These are phyloP conservation scores for Ypsolopha scabrella DNA, from an alignment of 2,888 invertebrate genomes.

Conservation along the genomic window DNA sequence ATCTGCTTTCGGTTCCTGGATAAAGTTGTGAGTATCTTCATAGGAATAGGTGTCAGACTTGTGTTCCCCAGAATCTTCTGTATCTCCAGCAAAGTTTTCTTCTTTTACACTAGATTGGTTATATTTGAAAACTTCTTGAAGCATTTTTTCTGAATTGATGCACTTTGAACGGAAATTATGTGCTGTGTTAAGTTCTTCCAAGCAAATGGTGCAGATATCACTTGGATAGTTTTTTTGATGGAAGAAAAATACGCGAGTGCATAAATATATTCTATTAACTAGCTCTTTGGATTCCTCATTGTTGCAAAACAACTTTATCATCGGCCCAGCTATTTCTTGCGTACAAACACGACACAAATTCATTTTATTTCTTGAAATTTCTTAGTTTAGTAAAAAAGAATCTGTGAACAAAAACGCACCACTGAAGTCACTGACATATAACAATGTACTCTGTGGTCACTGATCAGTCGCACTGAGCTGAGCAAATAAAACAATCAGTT, in stretches of 20 bases:
- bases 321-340: constrained; percentile 9
- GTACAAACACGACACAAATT: constrained; percentile 43
- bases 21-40: constrained; percentile 11
- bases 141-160: constrained; percentile 33
- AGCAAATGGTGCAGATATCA: constrained; percentile 36
- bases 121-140: constrained; percentile 17
- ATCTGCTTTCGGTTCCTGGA: neutral
- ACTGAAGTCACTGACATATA: too few relatives aligned
- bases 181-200: constrained; percentile 32
- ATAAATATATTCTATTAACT: constrained; percentile 31
- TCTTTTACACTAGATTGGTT: neutral
- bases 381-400: too few relatives aligned
- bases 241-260: constrained; percentile 38
- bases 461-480: too few relatives aligned
- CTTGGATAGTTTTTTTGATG: constrained; percentile 29
- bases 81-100: neutral
- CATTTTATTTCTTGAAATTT: neutral
- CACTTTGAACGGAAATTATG: constrained; percentile 43
- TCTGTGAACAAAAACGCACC: too few relatives aligned
- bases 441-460: too few relatives aligned
- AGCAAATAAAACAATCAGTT: too few relatives aligned
- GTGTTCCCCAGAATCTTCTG: constrained; percentile 5
- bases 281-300: constrained; percentile 24
- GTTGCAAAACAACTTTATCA: constrained; percentile 23
- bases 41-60: constrained; percentile 1